Conservation (phyloP, 2,797 vertebrate species). For the Girardinus metallicus region DNA sequence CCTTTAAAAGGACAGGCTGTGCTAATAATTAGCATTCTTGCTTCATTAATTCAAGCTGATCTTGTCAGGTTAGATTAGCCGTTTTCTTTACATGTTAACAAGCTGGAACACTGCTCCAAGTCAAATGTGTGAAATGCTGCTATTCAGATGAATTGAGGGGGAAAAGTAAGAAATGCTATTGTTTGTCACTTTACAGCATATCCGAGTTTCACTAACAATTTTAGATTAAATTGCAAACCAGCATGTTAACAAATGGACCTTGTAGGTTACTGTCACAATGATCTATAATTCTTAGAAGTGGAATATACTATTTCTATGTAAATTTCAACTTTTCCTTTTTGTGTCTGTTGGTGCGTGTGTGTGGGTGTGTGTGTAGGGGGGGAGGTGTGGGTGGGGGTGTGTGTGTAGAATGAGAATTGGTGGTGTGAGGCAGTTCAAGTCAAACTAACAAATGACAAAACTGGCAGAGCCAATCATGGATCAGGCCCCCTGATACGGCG, state of each 20-base stretch:
- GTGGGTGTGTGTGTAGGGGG: too few relatives aligned
- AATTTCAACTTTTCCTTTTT: not conserved
- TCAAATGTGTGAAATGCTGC: not conserved
- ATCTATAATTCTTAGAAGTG: conserved; percentile 55
- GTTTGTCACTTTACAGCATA: not conserved
- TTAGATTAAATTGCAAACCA: conserved; percentile 57
- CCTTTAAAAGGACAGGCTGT: not conserved
- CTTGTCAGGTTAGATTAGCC: not conserved
- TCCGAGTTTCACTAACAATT: conserved; percentile 42
- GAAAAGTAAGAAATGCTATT: not conserved
- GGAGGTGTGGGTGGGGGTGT: too few relatives aligned
- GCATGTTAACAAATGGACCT: conserved; percentile 54
- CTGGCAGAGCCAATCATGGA: conserved; percentile 70
- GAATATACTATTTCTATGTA: conserved; percentile 39
- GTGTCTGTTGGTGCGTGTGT: too few relatives aligned
- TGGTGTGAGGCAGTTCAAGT: conserved; percentile 27
- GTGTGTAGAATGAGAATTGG: not conserved
- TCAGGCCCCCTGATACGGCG: conserved; percentile 53
- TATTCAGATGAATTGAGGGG: conserved; percentile 7
- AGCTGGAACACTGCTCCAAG: not conserved
- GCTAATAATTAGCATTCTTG: not conserved
- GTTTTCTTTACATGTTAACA: not conserved
- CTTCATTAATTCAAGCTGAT: not conserved
- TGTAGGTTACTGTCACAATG: conserved; percentile 62
- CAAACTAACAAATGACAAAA: conserved; percentile 75